Base-by-base conservation (phyloP, 2,113 vertebrate species). In the Pontoporia blainvillei region DNA sequence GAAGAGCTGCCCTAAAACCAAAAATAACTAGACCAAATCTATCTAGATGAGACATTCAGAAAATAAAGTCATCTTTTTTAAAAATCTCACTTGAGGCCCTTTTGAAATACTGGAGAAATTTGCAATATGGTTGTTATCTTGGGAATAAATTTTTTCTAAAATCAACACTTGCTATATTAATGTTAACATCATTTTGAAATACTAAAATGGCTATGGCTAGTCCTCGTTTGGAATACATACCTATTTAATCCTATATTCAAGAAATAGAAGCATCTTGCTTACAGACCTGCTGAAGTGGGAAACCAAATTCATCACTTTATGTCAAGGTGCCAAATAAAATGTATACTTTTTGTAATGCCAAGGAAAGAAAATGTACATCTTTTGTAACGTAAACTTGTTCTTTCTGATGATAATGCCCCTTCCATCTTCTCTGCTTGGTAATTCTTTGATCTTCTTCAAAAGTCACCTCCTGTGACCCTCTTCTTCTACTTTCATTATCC, bases 1-100 rank as follows among this genome's bases (percentile, higher is more conserved):
- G 31, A 69, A 85, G 49, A 5, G 0, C 17, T 54, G 6, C 59
- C 13, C 67, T 27, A 52, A 86, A 87, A 69, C 13, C 12, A 46
- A 61, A 95, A 82, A 34, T 75, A 82, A 23, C n/a, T 85, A 49
- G 13, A 85, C 25, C 9, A 44, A 86, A 66, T 93, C 59, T 73
- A 73, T 81, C 23, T 95, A 90, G 64, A 41, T 20, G 66, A 69
- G 12, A 18, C 64, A 86, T 67, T 90, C 41, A 49, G 54, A 79
- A 92, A 92, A 76, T 88, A 92, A 87, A 94, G 31, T 88, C n/a
- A 94, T 92, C 49, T 67, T 84, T 91, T 82, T 31, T 8, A n/a
- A 0, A 20, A 54, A 52, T 36, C 39, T 92, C 81, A 71, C 27
- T 96, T 88, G 41, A 73, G 61, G 13, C 8, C 49, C 52, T 90